phyloP scores from a whole-genome alignment of 2,797 vertebrate genomes.

The Phrynocephalus guinanensis region DNA sequence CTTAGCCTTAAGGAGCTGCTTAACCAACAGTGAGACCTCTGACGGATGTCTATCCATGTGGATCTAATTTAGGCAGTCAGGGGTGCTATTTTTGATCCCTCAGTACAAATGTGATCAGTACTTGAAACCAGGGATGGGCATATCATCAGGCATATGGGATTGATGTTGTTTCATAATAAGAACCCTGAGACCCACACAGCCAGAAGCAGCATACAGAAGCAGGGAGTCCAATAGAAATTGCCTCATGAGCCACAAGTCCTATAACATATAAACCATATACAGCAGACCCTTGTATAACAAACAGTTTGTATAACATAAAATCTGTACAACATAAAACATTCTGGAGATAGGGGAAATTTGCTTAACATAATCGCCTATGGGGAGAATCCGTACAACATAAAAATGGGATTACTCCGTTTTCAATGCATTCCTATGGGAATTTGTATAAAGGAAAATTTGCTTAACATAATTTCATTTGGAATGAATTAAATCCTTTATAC shows the following conservation, averaged over 20 bases:
- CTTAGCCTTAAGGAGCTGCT: neutral
- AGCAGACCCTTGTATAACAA: too few species aligned
- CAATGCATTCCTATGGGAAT: too few species aligned
- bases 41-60: neutral
- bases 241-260: neutral
- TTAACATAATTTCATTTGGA: too few species aligned
- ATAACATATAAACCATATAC: too few species aligned
- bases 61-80: slow-evolving; percentile 3
- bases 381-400: too few species aligned
- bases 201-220: neutral
- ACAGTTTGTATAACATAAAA: too few species aligned
- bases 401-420: too few species aligned
- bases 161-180: neutral
- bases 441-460: too few species aligned
- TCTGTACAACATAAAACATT: too few species aligned
- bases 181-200: neutral
- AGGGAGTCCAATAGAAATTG: neutral
- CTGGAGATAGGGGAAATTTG: too few species aligned
- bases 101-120: neutral
- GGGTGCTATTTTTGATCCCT: slow-evolving; percentile 3
- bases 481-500: too few species aligned
- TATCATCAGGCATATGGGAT: neutral
- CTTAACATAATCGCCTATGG: too few species aligned
- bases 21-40: slow-evolving; percentile 14
- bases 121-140: neutral